A percentile compares a stretch with the other conserved stretches of the same genome.
phyloP scores from a whole-genome alignment of 2,888 invertebrate genomes.

The Tipula confusa region DNA sequence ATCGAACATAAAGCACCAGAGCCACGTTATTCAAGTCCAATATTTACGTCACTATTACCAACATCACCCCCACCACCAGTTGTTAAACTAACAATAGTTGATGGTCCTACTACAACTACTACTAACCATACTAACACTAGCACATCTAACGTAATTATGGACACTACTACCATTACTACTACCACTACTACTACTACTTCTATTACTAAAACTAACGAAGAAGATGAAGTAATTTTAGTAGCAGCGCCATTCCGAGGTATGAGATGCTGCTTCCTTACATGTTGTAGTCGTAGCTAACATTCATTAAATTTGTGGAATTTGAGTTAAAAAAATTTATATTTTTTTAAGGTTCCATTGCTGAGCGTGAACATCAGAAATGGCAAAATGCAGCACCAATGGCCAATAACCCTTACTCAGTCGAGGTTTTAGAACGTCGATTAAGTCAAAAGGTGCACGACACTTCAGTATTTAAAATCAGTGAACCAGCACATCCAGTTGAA shows the following conservation, averaged over 20 bases:
- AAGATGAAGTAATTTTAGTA: constrained; percentile 38
- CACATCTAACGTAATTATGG: neutral
- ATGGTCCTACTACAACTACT: neutral
- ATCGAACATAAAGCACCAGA: neutral
- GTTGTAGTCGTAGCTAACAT: neutral
- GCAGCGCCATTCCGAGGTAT: neutral
- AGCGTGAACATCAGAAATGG: constrained; percentile 87
- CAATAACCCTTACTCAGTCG: constrained; percentile 84
- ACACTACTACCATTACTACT: too few relatives aligned
- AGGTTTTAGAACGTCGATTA: constrained; percentile 74
- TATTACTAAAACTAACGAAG: constrained; percentile 28
- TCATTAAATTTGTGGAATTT: constrained; percentile 21
- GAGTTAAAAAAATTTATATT: constrained; percentile 15
- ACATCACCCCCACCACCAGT: neutral
- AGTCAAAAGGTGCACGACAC: constrained; percentile 42
- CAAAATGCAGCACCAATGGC: constrained; percentile 76
- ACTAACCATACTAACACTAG: neutral
- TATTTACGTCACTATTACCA: constrained; percentile 25
- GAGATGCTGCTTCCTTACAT: neutral
- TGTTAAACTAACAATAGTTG: constrained; percentile 31
- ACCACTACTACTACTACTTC: neutral
- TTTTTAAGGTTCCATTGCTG: constrained; percentile 70
- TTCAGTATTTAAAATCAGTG: constrained; percentile 28
- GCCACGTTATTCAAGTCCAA: constrained; percentile 28
- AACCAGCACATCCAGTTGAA: constrained; percentile 34